phyloP scores from a whole-genome alignment of 2,113 vertebrate genomes.

The Neolamprologus cancellatus region DNA sequence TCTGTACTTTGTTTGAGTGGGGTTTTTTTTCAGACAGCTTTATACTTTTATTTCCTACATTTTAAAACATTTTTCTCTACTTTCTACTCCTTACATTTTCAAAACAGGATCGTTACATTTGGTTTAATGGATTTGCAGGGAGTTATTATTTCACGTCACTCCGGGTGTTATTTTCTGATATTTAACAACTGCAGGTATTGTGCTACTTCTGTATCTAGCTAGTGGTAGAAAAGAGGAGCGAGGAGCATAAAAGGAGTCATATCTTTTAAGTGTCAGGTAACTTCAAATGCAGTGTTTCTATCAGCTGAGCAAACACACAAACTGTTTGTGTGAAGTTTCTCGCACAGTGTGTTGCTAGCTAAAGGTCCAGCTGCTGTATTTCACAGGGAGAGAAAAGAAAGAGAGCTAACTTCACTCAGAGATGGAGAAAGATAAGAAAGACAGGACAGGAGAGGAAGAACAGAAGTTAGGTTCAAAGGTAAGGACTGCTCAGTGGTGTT shows the following conservation, averaged over 20 bases:
- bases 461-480: not conserved
- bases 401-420: not conserved
- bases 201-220: not conserved
- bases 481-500: not conserved
- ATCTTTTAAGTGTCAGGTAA: not conserved
- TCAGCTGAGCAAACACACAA: not conserved
- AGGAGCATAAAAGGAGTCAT: not conserved
- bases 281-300: not conserved
- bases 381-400: not conserved
- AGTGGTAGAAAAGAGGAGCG: not conserved
- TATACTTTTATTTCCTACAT: not conserved
- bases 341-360: not conserved
- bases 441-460: not conserved
- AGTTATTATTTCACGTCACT: not conserved
- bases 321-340: not conserved
- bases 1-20: not conserved
- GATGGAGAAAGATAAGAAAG: not conserved
- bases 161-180: not conserved
- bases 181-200: not conserved
- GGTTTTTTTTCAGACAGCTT: rapidly evolving
- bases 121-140: not conserved
- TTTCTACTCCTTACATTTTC: not conserved
- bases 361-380: not conserved
- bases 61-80: not conserved
- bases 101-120: not conserved